Evolutionary conservation across 2,888 invertebrate genomes (phyloP).

Genomic region (Dioctria rufipes): DNA sequence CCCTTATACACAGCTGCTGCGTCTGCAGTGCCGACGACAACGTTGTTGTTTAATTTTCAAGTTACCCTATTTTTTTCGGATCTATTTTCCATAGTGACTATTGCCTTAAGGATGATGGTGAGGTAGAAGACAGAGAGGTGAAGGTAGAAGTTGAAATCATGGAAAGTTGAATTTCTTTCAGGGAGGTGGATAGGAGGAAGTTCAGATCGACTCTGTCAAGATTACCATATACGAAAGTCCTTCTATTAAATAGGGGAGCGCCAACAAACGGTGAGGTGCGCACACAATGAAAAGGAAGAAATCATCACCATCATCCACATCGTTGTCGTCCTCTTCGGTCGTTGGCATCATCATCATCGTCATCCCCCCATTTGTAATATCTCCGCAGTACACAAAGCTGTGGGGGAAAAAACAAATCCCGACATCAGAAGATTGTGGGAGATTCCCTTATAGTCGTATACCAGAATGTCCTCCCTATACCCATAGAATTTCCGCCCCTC

Average conservation of each 20-base stretch:
- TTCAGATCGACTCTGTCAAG: constrained; percentile 28
- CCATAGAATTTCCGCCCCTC: constrained; percentile 24
- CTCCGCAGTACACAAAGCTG: constrained; percentile 12
- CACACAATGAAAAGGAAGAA: constrained; percentile 56
- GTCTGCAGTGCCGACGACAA: not conserved
- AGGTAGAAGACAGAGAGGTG: no score
- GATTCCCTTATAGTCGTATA: constrained; percentile 11
- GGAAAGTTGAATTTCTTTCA: constrained; percentile 1
- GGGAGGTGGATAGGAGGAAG: not conserved
- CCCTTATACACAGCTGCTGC: no score
- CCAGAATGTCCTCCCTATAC: not conserved
- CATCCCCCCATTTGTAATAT: constrained; percentile 29
- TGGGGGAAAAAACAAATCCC: constrained; percentile 41
- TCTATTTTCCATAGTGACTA: constrained; percentile 43
- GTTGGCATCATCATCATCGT: not conserved
- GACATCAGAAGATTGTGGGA: constrained; percentile 39
- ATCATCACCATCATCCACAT: constrained; percentile 54
- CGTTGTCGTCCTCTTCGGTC: constrained; percentile 1
- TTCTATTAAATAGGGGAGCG: constrained; percentile 24
- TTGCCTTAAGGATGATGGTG: not conserved
- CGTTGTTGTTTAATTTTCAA: constrained; percentile 41
- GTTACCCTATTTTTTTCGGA: constrained; percentile 26
- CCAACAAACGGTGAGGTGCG: constrained; percentile 14
- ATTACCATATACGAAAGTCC: constrained; percentile 21
- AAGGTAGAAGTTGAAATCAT: no score